These are phyloP conservation scores for Zaprionus camerounensis DNA, from an alignment of 1,140 invertebrate species.

Conservation along the genomic window DNA sequence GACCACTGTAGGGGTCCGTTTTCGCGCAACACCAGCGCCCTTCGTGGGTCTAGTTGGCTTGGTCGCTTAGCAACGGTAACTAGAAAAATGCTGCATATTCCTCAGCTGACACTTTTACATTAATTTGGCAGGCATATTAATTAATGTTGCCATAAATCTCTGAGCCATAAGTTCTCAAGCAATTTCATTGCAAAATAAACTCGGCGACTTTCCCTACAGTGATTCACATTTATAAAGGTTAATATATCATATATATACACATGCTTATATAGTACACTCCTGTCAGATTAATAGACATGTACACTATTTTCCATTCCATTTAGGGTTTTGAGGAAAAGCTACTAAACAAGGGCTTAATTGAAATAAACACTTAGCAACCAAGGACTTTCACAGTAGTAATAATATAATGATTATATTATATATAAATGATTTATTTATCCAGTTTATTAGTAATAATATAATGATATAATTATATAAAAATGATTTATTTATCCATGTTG, in stretches of 20 bases:
- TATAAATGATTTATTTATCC: background rate
- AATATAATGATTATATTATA: background rate
- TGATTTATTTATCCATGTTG: too few species aligned
- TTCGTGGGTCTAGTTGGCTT: conserved; percentile 3
- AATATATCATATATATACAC: background rate
- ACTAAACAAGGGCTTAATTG: background rate
- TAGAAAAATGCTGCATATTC: conserved; percentile 58
- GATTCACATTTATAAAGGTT: background rate
- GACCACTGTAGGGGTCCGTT: conserved; percentile 14
- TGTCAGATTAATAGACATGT: background rate
- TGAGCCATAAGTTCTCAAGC: background rate
- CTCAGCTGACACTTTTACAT: conserved; percentile 53
- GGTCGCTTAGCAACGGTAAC: conserved; percentile 26
- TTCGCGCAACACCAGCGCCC: background rate
- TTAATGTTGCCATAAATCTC: conserved; percentile 52
- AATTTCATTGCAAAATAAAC: conserved; percentile 15
- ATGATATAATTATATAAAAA: too few species aligned
- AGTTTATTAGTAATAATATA: background rate
- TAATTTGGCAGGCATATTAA: conserved; percentile 52
- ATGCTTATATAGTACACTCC: background rate
- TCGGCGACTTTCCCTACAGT: background rate
- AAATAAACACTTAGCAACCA: background rate
- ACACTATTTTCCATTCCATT: background rate
- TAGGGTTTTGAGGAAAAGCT: background rate
- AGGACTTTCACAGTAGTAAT: background rate